Evolutionary conservation across 2,113 vertebrate genomes (phyloP), one percentile per base, ranked within the genome.

Genomic region (Camelus dromedarius): DNA sequence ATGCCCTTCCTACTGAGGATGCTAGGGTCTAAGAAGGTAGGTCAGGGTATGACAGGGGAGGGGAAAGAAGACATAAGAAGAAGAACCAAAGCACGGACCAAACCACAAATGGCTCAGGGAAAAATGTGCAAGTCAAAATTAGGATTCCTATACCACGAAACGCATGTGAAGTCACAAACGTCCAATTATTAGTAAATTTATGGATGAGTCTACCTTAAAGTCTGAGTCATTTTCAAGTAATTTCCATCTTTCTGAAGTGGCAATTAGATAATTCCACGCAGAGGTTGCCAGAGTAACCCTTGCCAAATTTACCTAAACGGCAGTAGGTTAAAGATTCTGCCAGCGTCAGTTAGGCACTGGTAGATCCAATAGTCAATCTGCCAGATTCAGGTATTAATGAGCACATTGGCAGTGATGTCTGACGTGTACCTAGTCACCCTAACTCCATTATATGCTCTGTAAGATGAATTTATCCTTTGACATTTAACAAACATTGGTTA

Each of bases 401-500:
- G 46, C 16, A 18, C 0, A 11, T 24, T 24, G 66, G 67, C 54
- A 14, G 73, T 54, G 26, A 10, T 46, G 14, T 5, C 26, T 93
- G 38, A 22, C 42, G 20, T 3, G 1, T n/a, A 42, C 58, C 13
- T 73, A 60, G 42, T 77, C n/a, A 82, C 22, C 22, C 70, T 76
- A 50, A 48, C 28, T 91, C 54, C 2, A 18, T 75, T 22, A 32
- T 38, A 52, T 42, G 30, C 26, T 83, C 62, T 81, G 19, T 62
- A 89, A 73, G 58, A 77, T 19, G 35, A 88, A 46, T 54, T 84
- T 58, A 28, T 50, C 9, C 42, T 77, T 89, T 35, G 50, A 66
- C 24, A 85, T 22, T 91, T 85, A 56, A 42, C 73, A 86, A 89
- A 86, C 82, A 86, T 89, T 87, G 93, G 16, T 87, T 75, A 90